Evolutionary conservation across 2,797 vertebrate species (phyloP).

Genomic region (Garrulus glandarius): DNA sequence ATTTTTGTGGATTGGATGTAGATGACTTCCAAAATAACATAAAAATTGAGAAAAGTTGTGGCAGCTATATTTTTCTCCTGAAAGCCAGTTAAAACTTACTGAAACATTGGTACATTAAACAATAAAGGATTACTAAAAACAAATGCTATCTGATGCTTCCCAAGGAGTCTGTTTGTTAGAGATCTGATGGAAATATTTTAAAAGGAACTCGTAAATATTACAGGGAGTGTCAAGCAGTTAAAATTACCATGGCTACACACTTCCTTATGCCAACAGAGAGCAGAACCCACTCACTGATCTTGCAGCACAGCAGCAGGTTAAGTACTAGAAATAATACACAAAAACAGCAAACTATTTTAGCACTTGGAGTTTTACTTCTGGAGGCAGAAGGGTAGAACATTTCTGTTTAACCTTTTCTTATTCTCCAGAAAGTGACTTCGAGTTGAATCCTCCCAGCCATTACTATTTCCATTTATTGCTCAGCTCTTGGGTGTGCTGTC

Average conservation of each 20-base stretch:
- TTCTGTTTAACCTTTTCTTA: not conserved
- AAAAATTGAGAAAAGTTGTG: not conserved
- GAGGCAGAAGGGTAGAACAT: not conserved
- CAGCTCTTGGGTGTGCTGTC: not conserved
- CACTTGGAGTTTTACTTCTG: not conserved
- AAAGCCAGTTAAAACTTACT: not conserved
- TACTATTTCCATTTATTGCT: not conserved
- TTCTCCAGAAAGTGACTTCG: not conserved
- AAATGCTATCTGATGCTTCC: not conserved
- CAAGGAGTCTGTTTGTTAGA: not conserved
- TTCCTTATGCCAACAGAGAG: not conserved
- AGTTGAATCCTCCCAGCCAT: not conserved
- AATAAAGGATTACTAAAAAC: not conserved
- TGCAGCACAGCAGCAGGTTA: not conserved
- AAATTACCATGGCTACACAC: not conserved
- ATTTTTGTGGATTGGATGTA: not conserved
- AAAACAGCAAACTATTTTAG: not conserved
- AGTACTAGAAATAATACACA: not conserved
- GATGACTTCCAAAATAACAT: not conserved
- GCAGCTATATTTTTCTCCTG: not conserved
- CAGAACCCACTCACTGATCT: not conserved
- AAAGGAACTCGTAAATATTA: not conserved
- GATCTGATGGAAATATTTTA: not conserved
- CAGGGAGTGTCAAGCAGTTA: not conserved
- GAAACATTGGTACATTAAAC: not conserved